Base-by-base conservation (phyloP, 2,888 invertebrate genomes). In the Glyphotaelius pellucidus region DNA sequence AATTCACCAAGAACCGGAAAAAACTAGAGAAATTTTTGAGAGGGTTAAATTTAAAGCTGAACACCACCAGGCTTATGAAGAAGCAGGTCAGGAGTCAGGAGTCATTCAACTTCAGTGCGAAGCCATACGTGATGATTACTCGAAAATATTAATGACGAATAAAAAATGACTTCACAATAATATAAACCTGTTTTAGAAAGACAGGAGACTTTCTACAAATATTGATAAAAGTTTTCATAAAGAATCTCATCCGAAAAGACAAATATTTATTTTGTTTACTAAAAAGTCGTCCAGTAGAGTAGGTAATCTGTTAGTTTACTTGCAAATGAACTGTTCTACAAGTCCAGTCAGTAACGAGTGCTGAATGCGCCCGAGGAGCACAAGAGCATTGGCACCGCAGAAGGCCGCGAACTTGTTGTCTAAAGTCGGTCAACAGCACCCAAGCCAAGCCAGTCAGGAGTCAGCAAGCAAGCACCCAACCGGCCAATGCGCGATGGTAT, bases 371-470 rank as follows among this genome's bases (percentile, higher is more conserved):
- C 67, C 52, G 52, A 52, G 67, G 67, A 67, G 67, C 25, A 67
- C 67, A 25, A 30, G 86, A 38, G 86, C 86, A 86, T 86, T 42
- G 42, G 86, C 86, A 86, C 31, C 38, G n/a, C 86, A 38, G 86
- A 86, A 86, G 86, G 86, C 42, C 86, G 86, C 42, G 86, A 85
- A 86, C 86, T 42, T 42, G 86, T 35, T 42, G 86, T 12, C 86
- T 85, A 25, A 85, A 42, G 85, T 85, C 85, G 85, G 85, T 85
- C 85, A 85, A 85, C 85, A 85, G 25, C 85, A 38, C 47, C 38
- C 67, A 25, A 25, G 30, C 38, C 67, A 25, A 25, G 30, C 83
- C 83, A 38, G 83, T 7, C 19, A 31, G 83, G 19, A 67, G 7
- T 19, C 25, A 67, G 52, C 52, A 52, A 52, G 52, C 52, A 47